A percentile compares a stretch with the other conserved stretches of the same genome.
Conservation (phyloP, 1,140 invertebrate genomes). For the Drosophila miranda region DNA sequence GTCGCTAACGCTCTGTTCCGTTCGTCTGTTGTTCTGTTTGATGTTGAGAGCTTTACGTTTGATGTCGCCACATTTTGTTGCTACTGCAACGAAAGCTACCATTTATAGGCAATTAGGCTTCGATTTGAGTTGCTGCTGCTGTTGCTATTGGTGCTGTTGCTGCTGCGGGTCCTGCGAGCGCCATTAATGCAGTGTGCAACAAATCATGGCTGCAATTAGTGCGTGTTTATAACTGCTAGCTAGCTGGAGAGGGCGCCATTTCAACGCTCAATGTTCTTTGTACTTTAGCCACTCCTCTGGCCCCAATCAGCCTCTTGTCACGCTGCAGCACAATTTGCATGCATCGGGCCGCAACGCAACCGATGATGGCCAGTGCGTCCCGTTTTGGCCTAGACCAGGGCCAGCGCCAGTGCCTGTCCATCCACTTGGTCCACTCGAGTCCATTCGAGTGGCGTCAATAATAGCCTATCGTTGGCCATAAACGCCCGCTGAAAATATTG, state of each 20-base stretch:
- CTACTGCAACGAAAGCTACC: slow-evolving; percentile 58
- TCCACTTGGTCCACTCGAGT: slow-evolving; percentile 32
- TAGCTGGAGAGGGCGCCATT: slow-evolving; percentile 36
- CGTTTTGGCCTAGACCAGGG: neutral
- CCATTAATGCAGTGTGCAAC: slow-evolving; percentile 69
- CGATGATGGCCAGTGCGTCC: slow-evolving; percentile 45
- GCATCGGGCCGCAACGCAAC: slow-evolving; percentile 31
- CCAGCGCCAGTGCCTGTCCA: slow-evolving; percentile 8
- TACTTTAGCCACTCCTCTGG: slow-evolving; percentile 26
- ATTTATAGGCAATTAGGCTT: slow-evolving; percentile 76
- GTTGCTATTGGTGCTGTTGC: too few species aligned
- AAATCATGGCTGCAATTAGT: slow-evolving; percentile 78
- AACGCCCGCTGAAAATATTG: slow-evolving; percentile 77
- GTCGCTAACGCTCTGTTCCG: slow-evolving; percentile 3
- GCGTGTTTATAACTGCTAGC: slow-evolving; percentile 72
- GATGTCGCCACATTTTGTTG: slow-evolving; percentile 63
- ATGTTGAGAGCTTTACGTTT: slow-evolving; percentile 59
- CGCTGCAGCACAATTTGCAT: slow-evolving; percentile 10
- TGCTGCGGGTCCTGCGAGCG: slow-evolving; percentile 48
- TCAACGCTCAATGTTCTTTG: slow-evolving; percentile 72
- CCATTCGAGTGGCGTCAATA: slow-evolving; percentile 75
- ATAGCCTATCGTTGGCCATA: slow-evolving; percentile 78
- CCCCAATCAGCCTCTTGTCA: slow-evolving; percentile 35
- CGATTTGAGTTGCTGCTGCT: slow-evolving; percentile 58
- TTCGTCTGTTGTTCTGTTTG: slow-evolving; percentile 12